Evolutionary conservation across 1,140 invertebrate species (phyloP), one percentile per base, ranked within the genome.

Genomic region (Pseudobourletiella spinata): DNA sequence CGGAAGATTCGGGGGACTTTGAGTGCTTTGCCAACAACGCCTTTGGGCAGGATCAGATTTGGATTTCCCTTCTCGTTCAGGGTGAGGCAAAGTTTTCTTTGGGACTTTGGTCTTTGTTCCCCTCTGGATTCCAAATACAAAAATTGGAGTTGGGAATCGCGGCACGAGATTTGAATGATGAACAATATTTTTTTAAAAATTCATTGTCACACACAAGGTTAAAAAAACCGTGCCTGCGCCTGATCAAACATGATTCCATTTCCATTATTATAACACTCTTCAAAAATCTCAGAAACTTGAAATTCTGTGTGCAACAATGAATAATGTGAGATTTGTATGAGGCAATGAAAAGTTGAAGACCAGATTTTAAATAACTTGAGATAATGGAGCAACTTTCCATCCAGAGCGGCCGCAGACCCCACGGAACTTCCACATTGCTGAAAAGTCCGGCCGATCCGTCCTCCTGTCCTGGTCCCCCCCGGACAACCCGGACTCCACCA

Each of bases 31-130:
- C 62, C 14, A 74, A 73, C 30, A 82, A 82, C 66, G 69, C 71
- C 2, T 74, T 78, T 63, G 80, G 80, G 20, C 72, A 74, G 39
- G 79, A 80, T 59, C 74, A 76, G 52, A 74, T 77, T 24, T 74
- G 70, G 2, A 77, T 78, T 55, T 73, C 76, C 29, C 66, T 81
- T 0, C 71, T 75, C 35, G 78, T 81, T 1, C 76, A 79, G 75
- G 79, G 79, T 80, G 64, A 68, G 22, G 16, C n/a, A n/a, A 48
- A 48, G 46, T 25, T 25, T 11, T 48, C 6, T 48, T 48, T 48
- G 14, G 11, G 35, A 14, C 11, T 42, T 42, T 42, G 35, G 11
- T 18, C 35, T 42, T 14, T 18, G 35, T 14, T 18, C 18, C 35
- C 18, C 18, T 42, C 35, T 18, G 11, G 35, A 42, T 42, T 42